Evolutionary conservation across 1,140 invertebrate species (phyloP).

Genomic region (Tyrophagus putrescentiae): DNA sequence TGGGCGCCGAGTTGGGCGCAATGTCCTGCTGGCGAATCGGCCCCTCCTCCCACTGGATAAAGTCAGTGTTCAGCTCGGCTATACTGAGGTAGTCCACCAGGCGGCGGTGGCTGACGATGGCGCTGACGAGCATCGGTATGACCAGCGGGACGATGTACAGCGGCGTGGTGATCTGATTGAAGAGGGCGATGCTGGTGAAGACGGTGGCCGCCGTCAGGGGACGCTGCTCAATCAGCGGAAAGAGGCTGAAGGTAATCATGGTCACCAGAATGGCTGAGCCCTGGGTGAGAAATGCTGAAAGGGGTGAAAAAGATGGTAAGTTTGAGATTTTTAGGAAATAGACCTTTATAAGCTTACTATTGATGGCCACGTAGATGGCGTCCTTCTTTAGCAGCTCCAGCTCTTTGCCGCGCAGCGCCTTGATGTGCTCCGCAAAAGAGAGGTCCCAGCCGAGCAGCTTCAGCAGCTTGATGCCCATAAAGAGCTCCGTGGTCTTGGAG

Average conservation of each 20-base stretch:
- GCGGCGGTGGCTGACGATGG: slow-evolving; percentile 50
- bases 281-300: slow-evolving; percentile 55
- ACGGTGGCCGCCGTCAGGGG: slow-evolving; percentile 50
- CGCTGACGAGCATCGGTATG: slow-evolving; percentile 57
- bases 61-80: slow-evolving; percentile 42
- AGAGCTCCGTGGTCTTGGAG: slow-evolving; percentile 55
- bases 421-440: slow-evolving; percentile 50
- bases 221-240: slow-evolving; percentile 32
- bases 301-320: background rate
- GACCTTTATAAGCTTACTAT: slow-evolving; percentile 26
- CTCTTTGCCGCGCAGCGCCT: slow-evolving; percentile 49
- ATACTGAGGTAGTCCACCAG: slow-evolving; percentile 49
- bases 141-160: slow-evolving; percentile 57
- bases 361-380: slow-evolving; percentile 28
- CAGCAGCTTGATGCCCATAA: slow-evolving; percentile 62
- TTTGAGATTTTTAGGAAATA: slow-evolving; percentile 14
- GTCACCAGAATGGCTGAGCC: slow-evolving; percentile 53
- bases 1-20: slow-evolving; percentile 28
- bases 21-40: slow-evolving; percentile 31
- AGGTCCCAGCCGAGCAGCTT: slow-evolving; percentile 69
- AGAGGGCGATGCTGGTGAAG: slow-evolving; percentile 57
- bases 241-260: slow-evolving; percentile 41
- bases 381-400: slow-evolving; percentile 48
- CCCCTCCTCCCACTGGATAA: slow-evolving; percentile 24
- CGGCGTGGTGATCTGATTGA: slow-evolving; percentile 61